These are phyloP conservation scores for Meta bourneti DNA, from an alignment of 2,888 invertebrate species.

Conservation along the genomic window DNA sequence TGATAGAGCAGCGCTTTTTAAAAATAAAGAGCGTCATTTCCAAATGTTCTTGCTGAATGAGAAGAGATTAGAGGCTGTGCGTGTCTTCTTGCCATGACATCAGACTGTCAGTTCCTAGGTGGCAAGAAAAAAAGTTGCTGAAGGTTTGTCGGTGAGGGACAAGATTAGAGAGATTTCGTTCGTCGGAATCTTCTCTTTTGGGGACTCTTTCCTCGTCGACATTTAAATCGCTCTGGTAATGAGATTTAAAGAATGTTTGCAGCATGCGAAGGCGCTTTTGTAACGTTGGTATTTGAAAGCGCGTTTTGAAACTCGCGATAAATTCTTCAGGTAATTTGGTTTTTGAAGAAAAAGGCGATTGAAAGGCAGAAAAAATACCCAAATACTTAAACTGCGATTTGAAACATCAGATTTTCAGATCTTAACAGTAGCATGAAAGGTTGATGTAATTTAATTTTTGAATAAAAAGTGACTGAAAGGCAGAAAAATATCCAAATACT, in stretches of 20 bases:
- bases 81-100: slow-evolving; percentile 51
- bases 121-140: slow-evolving; percentile 8
- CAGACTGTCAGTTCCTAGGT: slow-evolving; percentile 32
- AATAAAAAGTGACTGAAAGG: too few relatives aligned
- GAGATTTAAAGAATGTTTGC: background rate
- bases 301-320: too few relatives aligned
- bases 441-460: too few relatives aligned
- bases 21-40: slow-evolving; percentile 66
- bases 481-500: too few relatives aligned
- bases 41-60: slow-evolving; percentile 70
- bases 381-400: too few relatives aligned
- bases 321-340: too few relatives aligned
- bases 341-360: too few relatives aligned
- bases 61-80: slow-evolving; percentile 52
- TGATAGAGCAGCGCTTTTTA: slow-evolving; percentile 20
- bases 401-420: too few relatives aligned
- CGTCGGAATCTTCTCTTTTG: background rate
- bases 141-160: slow-evolving; percentile 16
- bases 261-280: too few relatives aligned
- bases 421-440: too few relatives aligned
- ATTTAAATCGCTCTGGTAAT: background rate
- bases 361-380: too few relatives aligned
- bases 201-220: background rate
- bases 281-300: too few relatives aligned
- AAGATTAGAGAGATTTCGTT: background rate